Percentiles rank a stretch among this genome's conserved stretches.
phyloP scores from a whole-genome alignment of 2,797 vertebrate species.

The Syngnathus rostellatus region DNA sequence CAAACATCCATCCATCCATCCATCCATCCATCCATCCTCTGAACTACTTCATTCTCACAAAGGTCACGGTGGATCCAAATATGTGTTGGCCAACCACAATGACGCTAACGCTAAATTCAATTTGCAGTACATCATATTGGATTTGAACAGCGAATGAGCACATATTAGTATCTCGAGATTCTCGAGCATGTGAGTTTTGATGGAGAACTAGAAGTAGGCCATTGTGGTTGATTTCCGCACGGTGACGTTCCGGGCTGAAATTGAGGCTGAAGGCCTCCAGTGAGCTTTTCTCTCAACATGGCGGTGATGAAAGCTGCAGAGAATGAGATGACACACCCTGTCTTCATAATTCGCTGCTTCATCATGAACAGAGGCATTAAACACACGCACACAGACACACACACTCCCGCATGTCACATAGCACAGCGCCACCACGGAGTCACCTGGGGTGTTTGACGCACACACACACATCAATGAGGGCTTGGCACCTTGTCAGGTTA shows the following conservation, averaged over 20 bases:
- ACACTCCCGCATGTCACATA: conserved; percentile 47
- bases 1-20: too few species aligned
- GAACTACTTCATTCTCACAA: too few species aligned
- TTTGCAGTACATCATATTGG: background rate
- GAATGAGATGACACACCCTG: conserved; percentile 71
- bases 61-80: background rate
- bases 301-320: conserved; percentile 65
- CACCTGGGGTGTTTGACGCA: conserved; percentile 63
- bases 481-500: conserved; percentile 41
- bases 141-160: conserved; percentile 1
- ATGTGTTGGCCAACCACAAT: background rate
- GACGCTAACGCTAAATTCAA: background rate
- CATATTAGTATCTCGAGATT: background rate
- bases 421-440: conserved; percentile 52
- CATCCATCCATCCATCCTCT: too few species aligned
- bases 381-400: conserved; percentile 42
- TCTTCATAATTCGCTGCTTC: conserved; percentile 66
- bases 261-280: conserved; percentile 53
- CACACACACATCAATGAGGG: conserved; percentile 42
- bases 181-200: conserved; percentile 10
- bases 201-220: conserved; percentile 41
- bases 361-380: conserved; percentile 64
- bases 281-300: conserved; percentile 54
- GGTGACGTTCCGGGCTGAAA: conserved; percentile 38
- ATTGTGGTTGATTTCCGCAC: conserved; percentile 52